phyloP scores from a whole-genome alignment of 2,113 vertebrate genomes.

The Pangasianodon hypophthalmus region DNA sequence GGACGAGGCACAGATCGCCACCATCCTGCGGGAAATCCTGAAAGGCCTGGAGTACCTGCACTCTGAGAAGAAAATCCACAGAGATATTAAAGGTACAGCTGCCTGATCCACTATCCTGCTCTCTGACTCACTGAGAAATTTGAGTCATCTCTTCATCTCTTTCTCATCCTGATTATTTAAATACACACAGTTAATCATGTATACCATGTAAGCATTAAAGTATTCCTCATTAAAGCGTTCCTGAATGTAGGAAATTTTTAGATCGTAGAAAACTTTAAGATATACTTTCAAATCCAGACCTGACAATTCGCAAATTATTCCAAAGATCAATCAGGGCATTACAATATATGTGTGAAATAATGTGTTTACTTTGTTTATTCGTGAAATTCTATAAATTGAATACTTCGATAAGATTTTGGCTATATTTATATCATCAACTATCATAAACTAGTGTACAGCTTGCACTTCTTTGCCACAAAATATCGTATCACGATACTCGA shows the following conservation, averaged over 20 bases:
- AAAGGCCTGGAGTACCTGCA: slow-evolving; percentile 80
- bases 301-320: too few species aligned
- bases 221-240: neutral
- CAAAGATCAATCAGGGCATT: too few species aligned
- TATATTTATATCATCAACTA: too few species aligned
- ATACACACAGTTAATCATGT: neutral
- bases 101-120: neutral
- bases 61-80: slow-evolving; percentile 80
- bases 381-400: too few species aligned
- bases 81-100: slow-evolving; percentile 78
- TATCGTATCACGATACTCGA: too few species aligned
- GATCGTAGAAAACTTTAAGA: too few species aligned
- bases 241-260: neutral
- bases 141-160: neutral
- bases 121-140: neutral
- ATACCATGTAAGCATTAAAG: neutral
- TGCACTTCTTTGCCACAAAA: too few species aligned
- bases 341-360: too few species aligned
- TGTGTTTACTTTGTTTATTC: too few species aligned
- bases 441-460: too few species aligned
- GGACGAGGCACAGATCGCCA: slow-evolving; percentile 79
- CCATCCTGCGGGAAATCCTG: slow-evolving; percentile 77
- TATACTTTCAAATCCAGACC: neutral
- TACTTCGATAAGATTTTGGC: too few species aligned
- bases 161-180: neutral